A percentile compares a stretch with the other conserved stretches of the same genome.
These are phyloP conservation scores for Dufourea novaeangliae DNA, from an alignment of 1,140 invertebrate genomes.

Conservation along the genomic window DNA sequence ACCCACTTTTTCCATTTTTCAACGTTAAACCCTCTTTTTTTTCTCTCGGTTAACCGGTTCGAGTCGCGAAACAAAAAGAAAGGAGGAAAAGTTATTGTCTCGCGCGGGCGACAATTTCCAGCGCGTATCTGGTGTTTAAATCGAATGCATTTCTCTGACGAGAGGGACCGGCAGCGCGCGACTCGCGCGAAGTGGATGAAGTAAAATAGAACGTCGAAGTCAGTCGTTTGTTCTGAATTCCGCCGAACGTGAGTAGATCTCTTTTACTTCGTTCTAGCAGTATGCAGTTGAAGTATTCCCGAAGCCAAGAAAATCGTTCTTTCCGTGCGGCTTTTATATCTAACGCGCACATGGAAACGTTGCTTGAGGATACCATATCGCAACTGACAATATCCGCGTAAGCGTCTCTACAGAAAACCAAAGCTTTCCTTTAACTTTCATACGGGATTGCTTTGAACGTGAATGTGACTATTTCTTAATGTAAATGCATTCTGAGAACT, in stretches of 20 bases:
- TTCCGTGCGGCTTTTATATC: background rate
- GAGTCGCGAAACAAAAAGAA: background rate
- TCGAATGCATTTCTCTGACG: background rate
- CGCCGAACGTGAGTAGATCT: slow-evolving; percentile 3
- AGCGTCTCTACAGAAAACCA: too few species aligned
- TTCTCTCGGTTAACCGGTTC: background rate
- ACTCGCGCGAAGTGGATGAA: background rate
- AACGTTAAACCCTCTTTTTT: background rate
- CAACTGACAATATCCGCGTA: too few species aligned
- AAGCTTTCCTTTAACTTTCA: too few species aligned
- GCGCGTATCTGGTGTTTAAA: background rate
- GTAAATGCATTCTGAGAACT: too few species aligned
- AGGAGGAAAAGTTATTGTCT: background rate
- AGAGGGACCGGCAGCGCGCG: background rate
- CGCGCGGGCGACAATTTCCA: background rate
- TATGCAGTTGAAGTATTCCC: background rate
- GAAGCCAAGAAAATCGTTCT: background rate
- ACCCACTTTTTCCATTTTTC: background rate
- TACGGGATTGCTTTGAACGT: too few species aligned
- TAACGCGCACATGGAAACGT: background rate
- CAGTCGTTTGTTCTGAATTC: slow-evolving; percentile 13
- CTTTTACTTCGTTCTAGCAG: background rate
- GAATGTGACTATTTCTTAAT: too few species aligned
- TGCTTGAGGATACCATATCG: background rate
- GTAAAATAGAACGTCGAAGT: slow-evolving; percentile 15